These are phyloP conservation scores for Drosophila phalerata DNA, from an alignment of 2,888 invertebrate species.

Conservation along the genomic window DNA sequence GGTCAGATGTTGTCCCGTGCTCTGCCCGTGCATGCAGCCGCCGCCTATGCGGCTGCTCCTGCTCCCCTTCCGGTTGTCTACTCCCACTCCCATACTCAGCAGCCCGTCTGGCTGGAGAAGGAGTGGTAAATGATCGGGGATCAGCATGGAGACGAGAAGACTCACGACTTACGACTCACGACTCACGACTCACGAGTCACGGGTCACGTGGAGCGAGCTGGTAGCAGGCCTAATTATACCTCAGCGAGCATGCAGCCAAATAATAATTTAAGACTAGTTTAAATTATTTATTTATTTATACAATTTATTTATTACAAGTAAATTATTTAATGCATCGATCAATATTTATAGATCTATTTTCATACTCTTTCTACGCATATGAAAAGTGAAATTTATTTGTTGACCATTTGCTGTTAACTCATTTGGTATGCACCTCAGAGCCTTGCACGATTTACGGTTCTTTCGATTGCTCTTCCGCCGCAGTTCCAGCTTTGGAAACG, in stretches of 20 bases:
- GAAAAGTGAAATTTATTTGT: constrained; percentile 64
- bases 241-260: constrained; percentile 81
- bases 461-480: constrained; percentile 58
- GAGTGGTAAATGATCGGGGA: constrained; percentile 76
- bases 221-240: constrained; percentile 66
- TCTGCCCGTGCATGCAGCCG: constrained; percentile 85
- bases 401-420: constrained; percentile 15
- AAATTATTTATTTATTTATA: constrained; percentile 79
- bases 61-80: constrained; percentile 86
- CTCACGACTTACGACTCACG: constrained; percentile 11
- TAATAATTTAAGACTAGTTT: constrained; percentile 81
- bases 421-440: constrained; percentile 56
- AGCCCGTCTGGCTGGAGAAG: constrained; percentile 85
- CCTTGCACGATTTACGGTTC: constrained; percentile 65
- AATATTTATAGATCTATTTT: constrained; percentile 10
- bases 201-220: constrained; percentile 41
- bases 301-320: constrained; percentile 61
- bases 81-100: constrained; percentile 84
- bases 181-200: constrained; percentile 21
- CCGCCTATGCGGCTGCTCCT: constrained; percentile 85
- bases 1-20: constrained; percentile 86
- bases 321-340: constrained; percentile 46
- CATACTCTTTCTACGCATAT: constrained; percentile 18
- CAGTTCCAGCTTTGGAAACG: constrained; percentile 49
- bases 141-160: constrained; percentile 63